Conservation (phyloP, 2,888 invertebrate species). For the Automeris io region DNA sequence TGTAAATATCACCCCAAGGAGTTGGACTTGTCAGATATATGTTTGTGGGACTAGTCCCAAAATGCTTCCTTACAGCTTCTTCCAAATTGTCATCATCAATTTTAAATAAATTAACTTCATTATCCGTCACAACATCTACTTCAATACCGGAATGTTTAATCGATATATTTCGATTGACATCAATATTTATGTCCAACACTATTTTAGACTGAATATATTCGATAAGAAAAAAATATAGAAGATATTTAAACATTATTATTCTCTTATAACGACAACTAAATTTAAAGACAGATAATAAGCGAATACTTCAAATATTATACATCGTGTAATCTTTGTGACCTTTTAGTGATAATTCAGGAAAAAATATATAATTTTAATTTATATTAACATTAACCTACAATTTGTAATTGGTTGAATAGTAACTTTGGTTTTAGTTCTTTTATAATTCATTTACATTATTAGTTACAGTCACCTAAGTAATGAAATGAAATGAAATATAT, state of each 20-base stretch:
- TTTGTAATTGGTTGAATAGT: too few relatives aligned
- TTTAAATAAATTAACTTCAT: constrained; percentile 40
- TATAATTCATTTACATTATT: too few relatives aligned
- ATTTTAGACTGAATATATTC: constrained; percentile 32
- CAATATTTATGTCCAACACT: constrained; percentile 29
- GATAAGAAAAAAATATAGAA: constrained; percentile 9
- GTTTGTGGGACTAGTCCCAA: constrained; percentile 33
- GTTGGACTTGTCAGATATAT: constrained; percentile 51
- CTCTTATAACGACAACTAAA: background rate
- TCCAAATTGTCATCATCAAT: constrained; percentile 29
- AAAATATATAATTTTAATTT: too few relatives aligned
- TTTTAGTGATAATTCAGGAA: too few relatives aligned
- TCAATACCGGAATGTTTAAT: constrained; percentile 38
- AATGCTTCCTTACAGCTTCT: constrained; percentile 34
- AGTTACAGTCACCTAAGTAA: too few relatives aligned
- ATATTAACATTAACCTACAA: too few relatives aligned
- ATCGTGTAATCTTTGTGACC: background rate
- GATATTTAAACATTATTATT: constrained; percentile 14
- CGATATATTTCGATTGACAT: constrained; percentile 23
- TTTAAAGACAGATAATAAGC: background rate
- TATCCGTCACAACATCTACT: constrained; percentile 27
- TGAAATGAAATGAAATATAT: too few relatives aligned
- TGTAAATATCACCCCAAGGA: constrained; percentile 58
- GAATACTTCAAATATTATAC: background rate
- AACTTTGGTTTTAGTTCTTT: too few relatives aligned